Conservation (phyloP, 2,113 vertebrate genomes). For the Rhinolophus ferrumequinum region DNA sequence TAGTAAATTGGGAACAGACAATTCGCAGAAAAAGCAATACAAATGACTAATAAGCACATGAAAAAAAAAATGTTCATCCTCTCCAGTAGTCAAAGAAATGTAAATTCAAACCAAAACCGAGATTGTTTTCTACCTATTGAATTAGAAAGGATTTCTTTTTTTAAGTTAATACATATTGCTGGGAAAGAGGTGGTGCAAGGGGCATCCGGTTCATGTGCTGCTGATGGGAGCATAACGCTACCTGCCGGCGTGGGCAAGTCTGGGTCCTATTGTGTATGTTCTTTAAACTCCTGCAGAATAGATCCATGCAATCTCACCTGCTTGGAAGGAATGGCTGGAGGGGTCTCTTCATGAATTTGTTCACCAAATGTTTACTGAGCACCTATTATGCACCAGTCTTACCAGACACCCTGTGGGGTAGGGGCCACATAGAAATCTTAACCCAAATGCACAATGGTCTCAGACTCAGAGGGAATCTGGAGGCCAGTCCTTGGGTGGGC, state of each 20-base stretch:
- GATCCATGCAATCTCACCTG: not conserved
- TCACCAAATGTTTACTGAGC: not conserved
- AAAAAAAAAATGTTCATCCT: constrained; percentile 44
- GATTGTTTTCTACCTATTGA: not conserved
- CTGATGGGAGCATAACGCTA: not conserved
- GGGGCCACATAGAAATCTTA: not conserved
- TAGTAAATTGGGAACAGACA: constrained; percentile 77
- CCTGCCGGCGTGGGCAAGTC: not conserved
- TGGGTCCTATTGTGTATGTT: not conserved
- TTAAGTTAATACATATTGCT: not conserved
- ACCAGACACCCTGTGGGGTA: not conserved
- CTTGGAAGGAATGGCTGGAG: not conserved
- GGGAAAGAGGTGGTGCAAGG: not conserved
- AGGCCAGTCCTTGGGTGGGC: not conserved
- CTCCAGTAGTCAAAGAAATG: constrained; percentile 55
- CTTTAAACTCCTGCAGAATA: not conserved
- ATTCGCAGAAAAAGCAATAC: constrained; percentile 61
- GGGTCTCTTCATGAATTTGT: not conserved
- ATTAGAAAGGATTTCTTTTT: constrained; percentile 11
- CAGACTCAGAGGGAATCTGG: not conserved
- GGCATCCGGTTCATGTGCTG: not conserved
- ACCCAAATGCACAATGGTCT: not conserved
- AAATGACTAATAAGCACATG: constrained; percentile 60
- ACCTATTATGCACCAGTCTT: not conserved
- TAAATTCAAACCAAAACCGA: constrained; percentile 63